Evolutionary conservation across 1,140 invertebrate genomes (phyloP).

Genomic region (Drosophila parabipectinata): DNA sequence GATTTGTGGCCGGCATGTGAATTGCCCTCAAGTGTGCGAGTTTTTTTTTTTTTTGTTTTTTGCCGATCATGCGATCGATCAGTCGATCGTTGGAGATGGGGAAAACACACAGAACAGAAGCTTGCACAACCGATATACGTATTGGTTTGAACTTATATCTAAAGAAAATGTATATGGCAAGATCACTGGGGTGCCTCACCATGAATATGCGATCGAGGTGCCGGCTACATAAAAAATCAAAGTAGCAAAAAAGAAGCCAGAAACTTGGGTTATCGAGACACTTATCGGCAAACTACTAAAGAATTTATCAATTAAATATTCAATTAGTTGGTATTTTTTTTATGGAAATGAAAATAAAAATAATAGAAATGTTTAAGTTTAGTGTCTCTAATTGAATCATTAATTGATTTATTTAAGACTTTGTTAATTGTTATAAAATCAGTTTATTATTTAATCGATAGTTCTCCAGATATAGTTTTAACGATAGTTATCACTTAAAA

Average conservation of each 20-base stretch:
- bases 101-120: conserved; percentile 21
- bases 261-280: too few relatives aligned
- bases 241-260: neutral
- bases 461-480: too few relatives aligned
- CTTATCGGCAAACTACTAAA: neutral
- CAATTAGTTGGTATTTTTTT: neutral
- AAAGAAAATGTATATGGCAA: conserved; percentile 3
- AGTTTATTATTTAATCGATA: neutral
- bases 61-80: conserved; percentile 15
- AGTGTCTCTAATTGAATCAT: too few relatives aligned
- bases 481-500: too few relatives aligned
- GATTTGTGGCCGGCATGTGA: conserved; percentile 61
- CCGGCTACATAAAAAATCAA: neutral
- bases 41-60: conserved; percentile 41
- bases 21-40: conserved; percentile 59
- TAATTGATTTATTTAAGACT: too few relatives aligned
- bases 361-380: neutral
- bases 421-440: too few relatives aligned
- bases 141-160: neutral
- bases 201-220: conserved; percentile 36
- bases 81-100: neutral
- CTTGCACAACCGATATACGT: conserved; percentile 28
- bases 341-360: neutral
- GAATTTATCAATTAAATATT: neutral
- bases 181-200: conserved; percentile 19